Conservation (phyloP, 1,140 invertebrate genomes). For the Campoletis sonorensis region DNA sequence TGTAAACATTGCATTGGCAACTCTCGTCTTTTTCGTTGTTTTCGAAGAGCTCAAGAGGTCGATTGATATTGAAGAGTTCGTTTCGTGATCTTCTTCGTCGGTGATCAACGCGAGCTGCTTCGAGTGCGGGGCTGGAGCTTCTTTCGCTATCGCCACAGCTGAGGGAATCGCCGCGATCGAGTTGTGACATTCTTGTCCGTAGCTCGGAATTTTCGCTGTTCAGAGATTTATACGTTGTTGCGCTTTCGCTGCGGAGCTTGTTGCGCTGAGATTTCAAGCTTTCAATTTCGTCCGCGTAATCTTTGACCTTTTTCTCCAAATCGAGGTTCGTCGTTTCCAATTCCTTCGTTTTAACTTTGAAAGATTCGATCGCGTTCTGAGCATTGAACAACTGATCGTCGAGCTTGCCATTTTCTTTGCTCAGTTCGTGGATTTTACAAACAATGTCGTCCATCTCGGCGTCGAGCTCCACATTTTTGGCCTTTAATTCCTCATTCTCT, state of each 20-base stretch:
- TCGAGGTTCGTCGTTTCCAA: conserved; percentile 49
- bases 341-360: conserved; percentile 21
- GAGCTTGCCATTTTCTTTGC: conserved; percentile 25
- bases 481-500: conserved; percentile 51
- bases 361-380: too few species aligned
- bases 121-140: conserved; percentile 58
- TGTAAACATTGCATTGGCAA: conserved; percentile 53
- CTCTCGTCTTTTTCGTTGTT: conserved; percentile 47
- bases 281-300: conserved; percentile 39
- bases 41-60: conserved; percentile 56
- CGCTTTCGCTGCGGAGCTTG: conserved; percentile 42
- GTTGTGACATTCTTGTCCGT: conserved; percentile 51
- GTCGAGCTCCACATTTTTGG: conserved; percentile 61
- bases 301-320: conserved; percentile 16
- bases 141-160: conserved; percentile 55
- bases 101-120: conserved; percentile 42
- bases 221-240: conserved; percentile 25
- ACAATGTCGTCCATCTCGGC: conserved; percentile 64
- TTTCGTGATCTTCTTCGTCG: conserved; percentile 59
- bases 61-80: conserved; percentile 65
- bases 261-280: conserved; percentile 40
- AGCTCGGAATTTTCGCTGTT: conserved; percentile 57
- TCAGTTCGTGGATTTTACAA: conserved; percentile 53
- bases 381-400: conserved; percentile 35
- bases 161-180: conserved; percentile 38